These are phyloP conservation scores for Carpatolechia fugitivella DNA, from an alignment of 2,888 invertebrate genomes.

Conservation along the genomic window DNA sequence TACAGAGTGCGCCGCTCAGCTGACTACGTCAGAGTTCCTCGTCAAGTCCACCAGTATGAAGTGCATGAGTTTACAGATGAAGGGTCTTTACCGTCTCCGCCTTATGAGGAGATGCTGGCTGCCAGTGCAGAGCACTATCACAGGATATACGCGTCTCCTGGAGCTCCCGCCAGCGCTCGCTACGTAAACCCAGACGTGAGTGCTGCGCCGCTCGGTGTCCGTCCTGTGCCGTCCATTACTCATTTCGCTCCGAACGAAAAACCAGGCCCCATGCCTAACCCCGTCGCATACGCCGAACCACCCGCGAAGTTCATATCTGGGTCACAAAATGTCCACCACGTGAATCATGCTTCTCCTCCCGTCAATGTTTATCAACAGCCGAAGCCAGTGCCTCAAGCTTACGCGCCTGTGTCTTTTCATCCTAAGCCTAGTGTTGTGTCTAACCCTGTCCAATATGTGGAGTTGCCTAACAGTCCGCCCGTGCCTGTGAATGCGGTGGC, in stretches of 20 bases:
- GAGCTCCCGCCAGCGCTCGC: constrained; percentile 33
- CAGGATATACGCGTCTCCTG: constrained; percentile 48
- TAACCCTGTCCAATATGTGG: constrained; percentile 33
- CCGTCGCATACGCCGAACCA: not conserved
- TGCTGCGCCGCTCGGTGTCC: constrained; percentile 33
- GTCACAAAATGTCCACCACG: not conserved
- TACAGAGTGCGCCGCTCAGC: constrained; percentile 35
- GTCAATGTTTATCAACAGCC: not conserved
- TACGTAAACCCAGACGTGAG: constrained; percentile 45
- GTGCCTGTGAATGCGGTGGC: constrained; percentile 28
- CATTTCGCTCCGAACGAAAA: constrained; percentile 27
- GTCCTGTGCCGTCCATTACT: constrained; percentile 26
- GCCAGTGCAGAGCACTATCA: constrained; percentile 71
- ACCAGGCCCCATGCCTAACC: constrained; percentile 1
- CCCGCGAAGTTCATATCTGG: not conserved
- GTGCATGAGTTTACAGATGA: constrained; percentile 64
- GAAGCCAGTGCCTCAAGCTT: not conserved
- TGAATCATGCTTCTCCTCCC: not conserved
- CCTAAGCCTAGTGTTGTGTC: constrained; percentile 16
- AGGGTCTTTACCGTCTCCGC: constrained; percentile 42
- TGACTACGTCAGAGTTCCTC: constrained; percentile 34
- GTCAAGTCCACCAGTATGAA: constrained; percentile 66
- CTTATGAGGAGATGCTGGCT: constrained; percentile 68
- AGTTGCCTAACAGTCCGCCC: constrained; percentile 13
- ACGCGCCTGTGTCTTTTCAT: not conserved